These are phyloP conservation scores for Theonella swinhoei DNA, from an alignment of 37 sponge, comb jelly and placozoan species.

Conservation along the genomic window DNA sequence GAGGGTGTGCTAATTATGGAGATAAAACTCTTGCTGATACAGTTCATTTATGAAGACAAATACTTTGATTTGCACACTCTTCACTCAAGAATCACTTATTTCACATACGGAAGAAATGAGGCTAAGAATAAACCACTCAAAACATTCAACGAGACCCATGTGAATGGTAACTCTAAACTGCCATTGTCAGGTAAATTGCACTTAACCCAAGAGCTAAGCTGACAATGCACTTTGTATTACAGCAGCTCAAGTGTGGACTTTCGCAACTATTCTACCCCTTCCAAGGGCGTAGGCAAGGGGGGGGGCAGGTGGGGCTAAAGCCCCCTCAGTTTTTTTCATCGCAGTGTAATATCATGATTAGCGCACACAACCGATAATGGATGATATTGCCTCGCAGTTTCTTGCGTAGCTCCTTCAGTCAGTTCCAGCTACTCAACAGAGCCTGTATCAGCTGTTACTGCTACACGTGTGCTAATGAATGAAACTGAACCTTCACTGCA, in stretches of 20 bases:
- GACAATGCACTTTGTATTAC: not conserved
- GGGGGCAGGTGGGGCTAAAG: no score
- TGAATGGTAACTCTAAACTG: not conserved
- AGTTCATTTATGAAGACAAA: constrained; percentile 3
- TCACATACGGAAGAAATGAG: constrained; percentile 13
- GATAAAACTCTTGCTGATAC: constrained; percentile 14
- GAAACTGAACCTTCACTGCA: no score
- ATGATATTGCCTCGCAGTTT: no score
- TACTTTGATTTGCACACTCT: constrained; percentile 31
- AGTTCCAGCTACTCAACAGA: no score
- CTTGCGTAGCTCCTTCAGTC: no score
- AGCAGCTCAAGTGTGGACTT: constrained; percentile 15
- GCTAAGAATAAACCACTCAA: constrained; percentile 27
- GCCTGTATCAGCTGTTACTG: no score
- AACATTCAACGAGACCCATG: not conserved
- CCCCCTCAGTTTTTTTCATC: no score
- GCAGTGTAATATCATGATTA: no score
- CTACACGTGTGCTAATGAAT: no score
- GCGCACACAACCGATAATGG: no score
- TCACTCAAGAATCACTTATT: constrained; percentile 2
- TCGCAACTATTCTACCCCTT: constrained; percentile 5
- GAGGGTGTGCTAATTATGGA: constrained; percentile 33
- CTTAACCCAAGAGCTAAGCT: not conserved
- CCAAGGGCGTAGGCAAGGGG: no score
- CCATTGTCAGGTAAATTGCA: constrained; percentile 3